These are phyloP conservation scores for Semicossyphus pulcher DNA, from an alignment of 2,113 vertebrate genomes.

Conservation along the genomic window DNA sequence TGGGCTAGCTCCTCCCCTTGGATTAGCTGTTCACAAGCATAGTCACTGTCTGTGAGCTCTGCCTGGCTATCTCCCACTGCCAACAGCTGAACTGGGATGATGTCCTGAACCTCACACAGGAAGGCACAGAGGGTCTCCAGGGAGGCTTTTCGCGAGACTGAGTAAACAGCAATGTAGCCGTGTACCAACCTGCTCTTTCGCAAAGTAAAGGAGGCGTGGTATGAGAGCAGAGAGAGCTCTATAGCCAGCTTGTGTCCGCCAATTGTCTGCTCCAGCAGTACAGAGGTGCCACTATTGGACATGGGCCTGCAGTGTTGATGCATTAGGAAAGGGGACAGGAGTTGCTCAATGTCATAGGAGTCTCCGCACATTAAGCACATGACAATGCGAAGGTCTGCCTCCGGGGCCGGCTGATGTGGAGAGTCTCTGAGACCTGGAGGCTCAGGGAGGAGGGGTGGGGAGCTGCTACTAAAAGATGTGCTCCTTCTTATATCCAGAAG, in stretches of 20 bases:
- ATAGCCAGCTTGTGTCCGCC: slow-evolving; percentile 87
- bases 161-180: slow-evolving; percentile 94
- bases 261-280: slow-evolving; percentile 88
- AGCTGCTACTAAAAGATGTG: slow-evolving; percentile 81
- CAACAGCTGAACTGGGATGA: slow-evolving; percentile 93
- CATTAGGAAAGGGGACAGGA: slow-evolving; percentile 90
- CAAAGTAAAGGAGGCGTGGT: slow-evolving; percentile 92
- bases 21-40: slow-evolving; percentile 89
- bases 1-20: slow-evolving; percentile 97
- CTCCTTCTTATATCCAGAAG: slow-evolving; percentile 92
- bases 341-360: slow-evolving; percentile 87
- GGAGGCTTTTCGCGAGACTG: slow-evolving; percentile 90
- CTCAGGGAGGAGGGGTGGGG: slow-evolving; percentile 83
- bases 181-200: slow-evolving; percentile 94
- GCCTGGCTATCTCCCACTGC: slow-evolving; percentile 88
- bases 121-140: slow-evolving; percentile 95
- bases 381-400: slow-evolving; percentile 91
- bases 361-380: slow-evolving; percentile 98
- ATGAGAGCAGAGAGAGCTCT: slow-evolving; percentile 92
- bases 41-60: slow-evolving; percentile 88
- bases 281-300: slow-evolving; percentile 85
- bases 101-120: slow-evolving; percentile 95
- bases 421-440: slow-evolving; percentile 87
- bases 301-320: slow-evolving; percentile 88
- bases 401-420: slow-evolving; percentile 83